A percentile compares a stretch with the other conserved stretches of the same genome.
Conservation (phyloP, 1,140 invertebrate genomes). For the Papilio helenus region DNA sequence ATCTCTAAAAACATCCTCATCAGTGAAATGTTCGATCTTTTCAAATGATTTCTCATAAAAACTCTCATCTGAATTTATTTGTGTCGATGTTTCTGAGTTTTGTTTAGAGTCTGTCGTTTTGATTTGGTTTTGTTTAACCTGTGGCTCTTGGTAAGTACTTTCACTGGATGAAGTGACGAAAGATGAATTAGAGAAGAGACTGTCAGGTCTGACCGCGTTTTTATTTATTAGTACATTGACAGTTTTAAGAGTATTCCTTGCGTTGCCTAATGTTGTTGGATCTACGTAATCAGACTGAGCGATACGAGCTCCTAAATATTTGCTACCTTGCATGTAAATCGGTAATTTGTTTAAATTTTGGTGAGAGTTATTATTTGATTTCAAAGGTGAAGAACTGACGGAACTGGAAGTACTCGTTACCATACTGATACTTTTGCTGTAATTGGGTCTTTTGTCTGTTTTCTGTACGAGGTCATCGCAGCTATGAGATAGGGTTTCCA, state of each 20-base stretch:
- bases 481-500: conserved; percentile 74
- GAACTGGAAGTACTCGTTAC: conserved; percentile 64
- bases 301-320: conserved; percentile 92
- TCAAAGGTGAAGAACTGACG: conserved; percentile 63
- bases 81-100: conserved; percentile 44
- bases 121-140: conserved; percentile 53
- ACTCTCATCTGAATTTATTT: conserved; percentile 83
- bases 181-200: conserved; percentile 83
- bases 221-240: conserved; percentile 82
- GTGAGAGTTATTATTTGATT: conserved; percentile 76
- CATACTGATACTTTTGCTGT: conserved; percentile 74
- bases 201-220: conserved; percentile 80
- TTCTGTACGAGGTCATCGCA: conserved; percentile 76
- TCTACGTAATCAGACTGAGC: conserved; percentile 94
- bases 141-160: conserved; percentile 70
- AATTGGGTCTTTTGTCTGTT: conserved; percentile 59
- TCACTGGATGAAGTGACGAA: conserved; percentile 86
- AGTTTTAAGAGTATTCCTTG: conserved; percentile 73
- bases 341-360: conserved; percentile 82
- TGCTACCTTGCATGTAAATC: conserved; percentile 91
- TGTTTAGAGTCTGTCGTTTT: conserved; percentile 44
- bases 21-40: conserved; percentile 86
- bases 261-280: conserved; percentile 86
- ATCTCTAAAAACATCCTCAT: conserved; percentile 89
- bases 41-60: conserved; percentile 91